These are phyloP conservation scores for Orthonychiurus folsomi DNA, from an alignment of 2,888 invertebrate genomes.

Conservation along the genomic window DNA sequence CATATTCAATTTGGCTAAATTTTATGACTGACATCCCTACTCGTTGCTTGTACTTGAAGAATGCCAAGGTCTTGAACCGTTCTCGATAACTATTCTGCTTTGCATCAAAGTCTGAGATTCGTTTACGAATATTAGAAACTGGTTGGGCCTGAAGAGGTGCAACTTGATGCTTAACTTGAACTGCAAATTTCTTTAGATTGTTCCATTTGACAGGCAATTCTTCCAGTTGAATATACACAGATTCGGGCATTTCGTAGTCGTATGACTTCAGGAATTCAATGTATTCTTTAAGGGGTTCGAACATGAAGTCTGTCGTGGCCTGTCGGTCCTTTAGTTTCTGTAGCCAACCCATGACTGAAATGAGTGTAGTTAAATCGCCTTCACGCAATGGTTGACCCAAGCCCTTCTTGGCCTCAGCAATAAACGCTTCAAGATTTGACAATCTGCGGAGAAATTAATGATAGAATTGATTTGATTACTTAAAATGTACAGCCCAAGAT, in stretches of 20 bases:
- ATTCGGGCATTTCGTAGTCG: constrained; percentile 93
- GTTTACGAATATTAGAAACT: constrained; percentile 79
- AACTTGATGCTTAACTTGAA: constrained; percentile 85
- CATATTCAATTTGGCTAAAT: too few species aligned
- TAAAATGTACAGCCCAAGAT: too few species aligned
- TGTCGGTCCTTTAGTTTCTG: constrained; percentile 87
- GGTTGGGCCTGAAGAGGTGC: constrained; percentile 90
- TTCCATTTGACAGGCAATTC: constrained; percentile 94
- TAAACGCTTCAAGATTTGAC: constrained; percentile 75
- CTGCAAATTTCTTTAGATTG: constrained; percentile 82
- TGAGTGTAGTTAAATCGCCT: constrained; percentile 80
- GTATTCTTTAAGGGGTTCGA: constrained; percentile 84
- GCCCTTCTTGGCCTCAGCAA: constrained; percentile 82
- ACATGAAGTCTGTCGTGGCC: constrained; percentile 84
- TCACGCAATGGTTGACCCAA: constrained; percentile 67
- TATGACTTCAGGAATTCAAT: constrained; percentile 87
- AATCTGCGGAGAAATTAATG: constrained; percentile 51
- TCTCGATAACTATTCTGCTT: constrained; percentile 78
- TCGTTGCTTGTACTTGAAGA: constrained; percentile 50
- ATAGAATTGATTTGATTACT: too few species aligned
- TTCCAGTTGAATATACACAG: constrained; percentile 80
- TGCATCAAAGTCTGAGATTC: constrained; percentile 73
- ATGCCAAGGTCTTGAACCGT: constrained; percentile 58
- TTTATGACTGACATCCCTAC: too few species aligned
- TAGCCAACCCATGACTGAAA: constrained; percentile 86